Percentiles rank a stretch among this genome's conserved stretches.
These are phyloP conservation scores for Thecophora atra DNA, from an alignment of 2,888 invertebrate species.

Conservation along the genomic window DNA sequence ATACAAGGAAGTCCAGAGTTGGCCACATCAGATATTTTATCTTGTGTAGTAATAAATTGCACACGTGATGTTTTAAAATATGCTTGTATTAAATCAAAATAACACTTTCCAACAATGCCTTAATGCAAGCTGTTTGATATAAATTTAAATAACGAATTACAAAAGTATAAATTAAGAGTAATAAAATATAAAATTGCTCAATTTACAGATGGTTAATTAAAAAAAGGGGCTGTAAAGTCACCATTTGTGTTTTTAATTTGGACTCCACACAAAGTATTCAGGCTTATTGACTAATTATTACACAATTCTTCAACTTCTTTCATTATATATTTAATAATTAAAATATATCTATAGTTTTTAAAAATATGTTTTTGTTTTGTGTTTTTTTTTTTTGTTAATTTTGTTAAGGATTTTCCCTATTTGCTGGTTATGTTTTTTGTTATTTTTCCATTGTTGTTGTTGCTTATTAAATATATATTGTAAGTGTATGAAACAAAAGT, in stretches of 20 bases:
- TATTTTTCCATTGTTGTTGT: conserved; percentile 21
- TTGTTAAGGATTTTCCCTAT: conserved; percentile 31
- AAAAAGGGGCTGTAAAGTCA: neutral
- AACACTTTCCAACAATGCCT: conserved; percentile 31
- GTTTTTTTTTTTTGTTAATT: conserved; percentile 37
- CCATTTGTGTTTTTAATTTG: neutral
- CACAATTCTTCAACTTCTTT: conserved; percentile 40
- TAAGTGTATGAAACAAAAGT: conserved; percentile 49
- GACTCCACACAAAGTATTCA: conserved; percentile 25
- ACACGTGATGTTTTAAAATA: conserved; percentile 44
- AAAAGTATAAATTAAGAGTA: conserved; percentile 20
- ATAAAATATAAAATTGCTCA: conserved; percentile 15
- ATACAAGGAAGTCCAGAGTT: too few relatives aligned
- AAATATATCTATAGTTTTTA: conserved; percentile 30
- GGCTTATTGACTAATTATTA: conserved; percentile 39
- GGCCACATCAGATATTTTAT: neutral
- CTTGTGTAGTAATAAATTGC: conserved; percentile 37
- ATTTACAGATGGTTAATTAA: conserved; percentile 1
- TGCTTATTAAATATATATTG: conserved; percentile 45
- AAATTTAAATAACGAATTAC: conserved; percentile 18
- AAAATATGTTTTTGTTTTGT: conserved; percentile 3
- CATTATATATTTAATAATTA: conserved; percentile 30
- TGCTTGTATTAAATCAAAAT: conserved; percentile 43
- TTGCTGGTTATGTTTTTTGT: conserved; percentile 28
- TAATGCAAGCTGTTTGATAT: conserved; percentile 26